phyloP scores from a whole-genome alignment of 1,140 invertebrate genomes.

The Metaphire vulgaris region DNA sequence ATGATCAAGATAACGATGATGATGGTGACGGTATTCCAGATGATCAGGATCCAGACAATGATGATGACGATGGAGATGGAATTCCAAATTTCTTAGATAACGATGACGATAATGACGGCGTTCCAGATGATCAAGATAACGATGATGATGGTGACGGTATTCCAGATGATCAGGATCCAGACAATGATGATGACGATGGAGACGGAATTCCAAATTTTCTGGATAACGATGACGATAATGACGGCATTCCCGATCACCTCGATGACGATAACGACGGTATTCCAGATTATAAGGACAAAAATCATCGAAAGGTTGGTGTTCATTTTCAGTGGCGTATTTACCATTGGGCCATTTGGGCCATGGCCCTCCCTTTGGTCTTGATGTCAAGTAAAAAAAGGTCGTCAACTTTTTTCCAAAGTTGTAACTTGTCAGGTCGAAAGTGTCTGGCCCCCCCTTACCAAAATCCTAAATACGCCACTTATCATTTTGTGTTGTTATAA shows the following conservation, averaged over 20 bases:
- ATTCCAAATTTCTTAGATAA: slow-evolving; percentile 3
- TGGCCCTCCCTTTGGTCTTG: too few species aligned
- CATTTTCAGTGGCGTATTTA: too few species aligned
- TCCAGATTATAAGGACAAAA: slow-evolving; percentile 8
- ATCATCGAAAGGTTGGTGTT: slow-evolving; percentile 17
- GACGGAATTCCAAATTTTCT: slow-evolving; percentile 18
- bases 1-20: slow-evolving; percentile 9
- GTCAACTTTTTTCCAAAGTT: too few species aligned
- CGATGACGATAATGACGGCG: slow-evolving; percentile 13
- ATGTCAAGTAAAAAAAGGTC: too few species aligned
- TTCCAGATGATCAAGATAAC: slow-evolving; percentile 7
- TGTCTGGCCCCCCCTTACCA: too few species aligned
- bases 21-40: slow-evolving; percentile 18
- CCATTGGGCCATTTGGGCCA: too few species aligned
- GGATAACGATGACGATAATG: slow-evolving; percentile 15
- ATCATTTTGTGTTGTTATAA: too few species aligned
- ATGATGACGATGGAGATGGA: slow-evolving; percentile 5
- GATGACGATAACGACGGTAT: slow-evolving; percentile 18
- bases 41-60: background rate
- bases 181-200: slow-evolving; percentile 7
- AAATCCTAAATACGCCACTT: too few species aligned
- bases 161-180: slow-evolving; percentile 4
- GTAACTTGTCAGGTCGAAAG: too few species aligned
- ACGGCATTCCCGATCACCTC: slow-evolving; percentile 19
- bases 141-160: slow-evolving; percentile 5